These are phyloP conservation scores for Lagorchestes hirsutus DNA, from an alignment of 2,797 vertebrate species.

Conservation along the genomic window DNA sequence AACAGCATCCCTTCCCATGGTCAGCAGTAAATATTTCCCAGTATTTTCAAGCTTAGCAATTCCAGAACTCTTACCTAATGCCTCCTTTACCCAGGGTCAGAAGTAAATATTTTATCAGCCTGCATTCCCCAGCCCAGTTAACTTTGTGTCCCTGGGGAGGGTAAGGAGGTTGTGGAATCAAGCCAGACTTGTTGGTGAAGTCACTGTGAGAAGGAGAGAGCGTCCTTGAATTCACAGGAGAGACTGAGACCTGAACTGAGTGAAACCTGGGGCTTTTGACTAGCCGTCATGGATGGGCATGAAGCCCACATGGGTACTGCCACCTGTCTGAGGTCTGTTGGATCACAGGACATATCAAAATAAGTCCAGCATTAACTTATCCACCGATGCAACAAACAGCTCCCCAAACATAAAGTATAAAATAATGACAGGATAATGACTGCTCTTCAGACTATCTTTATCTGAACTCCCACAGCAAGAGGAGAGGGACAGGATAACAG, in stretches of 20 bases:
- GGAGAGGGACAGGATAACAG: not conserved
- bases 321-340: not conserved
- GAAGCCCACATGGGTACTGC: not conserved
- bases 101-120: not conserved
- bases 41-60: not conserved
- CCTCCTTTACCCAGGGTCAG: not conserved
- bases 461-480: not conserved
- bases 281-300: not conserved
- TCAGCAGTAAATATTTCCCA: not conserved
- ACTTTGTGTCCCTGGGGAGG: not conserved
- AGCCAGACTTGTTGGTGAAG: not conserved
- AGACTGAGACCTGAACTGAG: not conserved
- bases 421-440: not conserved
- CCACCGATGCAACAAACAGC: not conserved
- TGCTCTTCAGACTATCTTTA: not conserved
- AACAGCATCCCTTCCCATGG: not conserved
- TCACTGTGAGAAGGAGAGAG: not conserved
- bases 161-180: not conserved
- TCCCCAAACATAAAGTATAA: not conserved
- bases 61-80: not conserved
- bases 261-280: not conserved
- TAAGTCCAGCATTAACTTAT: not conserved
- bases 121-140: not conserved
- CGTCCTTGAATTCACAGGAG: not conserved
- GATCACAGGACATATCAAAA: not conserved